Conservation (phyloP, 2,888 invertebrate species). For the Pachycephus smyrnensis region DNA sequence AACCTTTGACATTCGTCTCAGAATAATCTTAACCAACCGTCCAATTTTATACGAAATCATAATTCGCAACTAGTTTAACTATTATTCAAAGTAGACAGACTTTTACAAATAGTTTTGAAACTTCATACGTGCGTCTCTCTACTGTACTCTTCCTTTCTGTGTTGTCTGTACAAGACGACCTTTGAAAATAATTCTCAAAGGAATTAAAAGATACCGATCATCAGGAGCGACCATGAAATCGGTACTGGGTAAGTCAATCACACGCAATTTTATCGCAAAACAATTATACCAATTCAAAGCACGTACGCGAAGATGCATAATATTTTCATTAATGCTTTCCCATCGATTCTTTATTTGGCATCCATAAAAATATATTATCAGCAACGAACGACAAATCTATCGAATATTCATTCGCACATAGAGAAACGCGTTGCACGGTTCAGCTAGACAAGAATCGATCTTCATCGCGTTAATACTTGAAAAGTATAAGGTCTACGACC, state of each 20-base stretch:
- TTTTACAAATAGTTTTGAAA: neutral
- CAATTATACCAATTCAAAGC: neutral
- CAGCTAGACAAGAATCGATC: slow-evolving; percentile 55
- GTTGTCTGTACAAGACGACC: neutral
- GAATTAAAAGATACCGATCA: neutral
- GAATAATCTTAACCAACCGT: neutral
- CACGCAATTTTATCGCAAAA: neutral
- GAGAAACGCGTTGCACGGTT: slow-evolving; percentile 47
- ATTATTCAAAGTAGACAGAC: neutral
- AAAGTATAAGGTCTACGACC: slow-evolving; percentile 54
- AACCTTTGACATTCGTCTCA: neutral
- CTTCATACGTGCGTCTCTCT: neutral
- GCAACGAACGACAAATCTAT: neutral
- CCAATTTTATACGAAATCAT: neutral
- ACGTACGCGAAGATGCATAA: neutral
- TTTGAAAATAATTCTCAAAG: neutral
- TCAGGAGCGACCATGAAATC: neutral
- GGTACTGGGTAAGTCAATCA: neutral
- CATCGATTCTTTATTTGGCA: neutral
- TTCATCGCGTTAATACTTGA: slow-evolving; percentile 54
- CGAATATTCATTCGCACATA: slow-evolving; percentile 21
- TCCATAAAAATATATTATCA: neutral
- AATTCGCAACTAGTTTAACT: neutral
- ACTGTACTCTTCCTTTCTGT: neutral
- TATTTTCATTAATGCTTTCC: neutral